Evolutionary conservation across 2,797 vertebrate genomes (phyloP).

Genomic region (Micromesistius poutassou): DNA sequence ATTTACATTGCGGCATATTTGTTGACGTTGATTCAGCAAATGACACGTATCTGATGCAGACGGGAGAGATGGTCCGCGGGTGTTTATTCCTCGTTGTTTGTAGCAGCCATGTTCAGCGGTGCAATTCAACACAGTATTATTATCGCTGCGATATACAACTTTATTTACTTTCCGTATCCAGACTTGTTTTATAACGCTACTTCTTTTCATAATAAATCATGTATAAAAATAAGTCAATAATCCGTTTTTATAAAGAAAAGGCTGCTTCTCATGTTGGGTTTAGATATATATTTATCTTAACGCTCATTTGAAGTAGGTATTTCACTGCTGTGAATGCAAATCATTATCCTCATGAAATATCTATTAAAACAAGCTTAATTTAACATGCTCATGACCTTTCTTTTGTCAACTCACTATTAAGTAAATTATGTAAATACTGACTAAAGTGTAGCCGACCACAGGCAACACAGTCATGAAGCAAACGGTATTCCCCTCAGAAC

Average conservation of each 20-base stretch:
- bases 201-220: background rate
- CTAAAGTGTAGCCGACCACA: background rate
- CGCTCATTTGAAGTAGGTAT: background rate
- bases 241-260: too few relatives aligned
- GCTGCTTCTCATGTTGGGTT: background rate
- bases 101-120: background rate
- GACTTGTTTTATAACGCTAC: background rate
- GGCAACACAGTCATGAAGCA: constrained; percentile 3
- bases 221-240: background rate
- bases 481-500: constrained; percentile 10
- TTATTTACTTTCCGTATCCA: background rate
- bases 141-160: background rate
- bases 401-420: background rate
- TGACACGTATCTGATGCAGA: background rate
- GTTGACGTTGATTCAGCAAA: constrained; percentile 5
- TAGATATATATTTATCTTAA: background rate
- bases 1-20: constrained; percentile 50
- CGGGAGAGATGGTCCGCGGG: background rate
- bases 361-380: background rate
- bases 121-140: background rate
- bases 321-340: background rate
- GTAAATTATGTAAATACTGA: background rate
- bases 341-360: background rate
- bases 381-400: background rate
- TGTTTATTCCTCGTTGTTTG: background rate